Percentiles rank a stretch among this genome's conserved stretches.
These are phyloP conservation scores for Sphaeridia pumilis DNA, from an alignment of 2,888 invertebrate genomes.

Conservation along the genomic window DNA sequence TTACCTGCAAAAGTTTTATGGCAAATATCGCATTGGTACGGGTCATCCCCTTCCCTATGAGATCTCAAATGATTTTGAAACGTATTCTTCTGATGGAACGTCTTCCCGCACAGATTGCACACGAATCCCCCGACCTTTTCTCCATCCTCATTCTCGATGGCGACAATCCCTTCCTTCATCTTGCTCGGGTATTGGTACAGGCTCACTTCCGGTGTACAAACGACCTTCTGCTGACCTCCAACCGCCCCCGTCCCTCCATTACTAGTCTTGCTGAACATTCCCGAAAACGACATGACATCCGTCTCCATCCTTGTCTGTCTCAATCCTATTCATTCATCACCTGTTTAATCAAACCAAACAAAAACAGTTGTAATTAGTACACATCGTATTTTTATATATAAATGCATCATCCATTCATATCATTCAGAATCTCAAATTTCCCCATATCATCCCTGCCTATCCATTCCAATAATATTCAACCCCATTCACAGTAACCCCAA, in stretches of 20 bases:
- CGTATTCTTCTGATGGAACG: constrained; percentile 60
- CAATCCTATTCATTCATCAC: background rate
- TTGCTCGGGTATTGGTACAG: constrained; percentile 34
- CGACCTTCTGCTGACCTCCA: constrained; percentile 34
- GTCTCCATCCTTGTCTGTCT: background rate
- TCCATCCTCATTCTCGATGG: background rate
- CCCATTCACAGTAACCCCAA: too few relatives aligned
- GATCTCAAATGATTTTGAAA: constrained; percentile 57
- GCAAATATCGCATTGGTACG: constrained; percentile 79
- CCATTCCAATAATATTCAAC: too few relatives aligned
- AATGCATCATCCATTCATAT: too few relatives aligned
- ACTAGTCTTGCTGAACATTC: constrained; percentile 14
- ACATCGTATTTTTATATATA: too few relatives aligned
- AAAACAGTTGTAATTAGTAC: too few relatives aligned
- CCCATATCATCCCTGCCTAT: too few relatives aligned
- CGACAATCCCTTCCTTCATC: background rate
- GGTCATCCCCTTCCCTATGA: constrained; percentile 50
- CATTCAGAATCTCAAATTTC: too few relatives aligned
- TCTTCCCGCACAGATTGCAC: constrained; percentile 61
- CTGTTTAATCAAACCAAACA: too few relatives aligned
- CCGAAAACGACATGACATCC: constrained; percentile 18
- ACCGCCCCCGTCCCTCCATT: too few relatives aligned
- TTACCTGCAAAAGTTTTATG: constrained; percentile 66
- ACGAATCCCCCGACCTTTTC: constrained; percentile 41
- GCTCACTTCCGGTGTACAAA: constrained; percentile 37